Evolutionary conservation across 1,140 invertebrate genomes (phyloP).

Genomic region (Coelopa frigida): DNA sequence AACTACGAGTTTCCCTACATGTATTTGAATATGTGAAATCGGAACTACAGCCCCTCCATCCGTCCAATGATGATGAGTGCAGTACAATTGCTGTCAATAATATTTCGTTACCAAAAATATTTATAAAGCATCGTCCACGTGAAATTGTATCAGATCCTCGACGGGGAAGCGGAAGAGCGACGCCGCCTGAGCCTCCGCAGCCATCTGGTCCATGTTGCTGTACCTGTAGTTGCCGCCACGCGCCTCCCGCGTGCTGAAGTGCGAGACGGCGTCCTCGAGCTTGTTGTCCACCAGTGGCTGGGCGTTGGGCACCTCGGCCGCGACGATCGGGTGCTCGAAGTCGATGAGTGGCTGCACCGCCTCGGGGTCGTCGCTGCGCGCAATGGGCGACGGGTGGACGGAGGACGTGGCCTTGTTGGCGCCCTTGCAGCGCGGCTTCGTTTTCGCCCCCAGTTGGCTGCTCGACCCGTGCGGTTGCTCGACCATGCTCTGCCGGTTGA

Average conservation of each 20-base stretch:
- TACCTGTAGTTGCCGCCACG: conserved; percentile 12
- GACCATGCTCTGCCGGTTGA: too few species aligned
- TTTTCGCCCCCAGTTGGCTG: conserved; percentile 8
- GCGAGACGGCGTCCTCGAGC: conserved; percentile 4
- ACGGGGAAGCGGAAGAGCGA: conserved; percentile 40
- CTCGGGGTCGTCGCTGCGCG: conserved; percentile 26
- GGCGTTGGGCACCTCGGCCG: conserved; percentile 18
- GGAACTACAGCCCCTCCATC: too few species aligned
- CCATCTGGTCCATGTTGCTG: conserved; percentile 31
- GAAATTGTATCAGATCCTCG: conserved; percentile 41
- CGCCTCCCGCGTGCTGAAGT: too few species aligned
- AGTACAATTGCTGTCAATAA: too few species aligned
- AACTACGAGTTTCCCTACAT: too few species aligned
- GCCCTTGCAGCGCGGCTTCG: background rate
- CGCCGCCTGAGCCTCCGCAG: conserved; percentile 35
- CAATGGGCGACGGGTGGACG: conserved; percentile 16
- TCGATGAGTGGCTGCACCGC: conserved; percentile 24
- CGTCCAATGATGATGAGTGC: too few species aligned
- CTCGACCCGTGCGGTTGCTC: conserved; percentile 13
- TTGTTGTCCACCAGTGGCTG: conserved; percentile 18
- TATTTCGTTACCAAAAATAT: too few species aligned
- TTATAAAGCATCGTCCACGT: conserved; percentile 35
- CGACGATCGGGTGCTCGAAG: conserved; percentile 41
- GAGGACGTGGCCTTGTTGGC: conserved; percentile 12
- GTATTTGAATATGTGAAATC: too few species aligned